Evolutionary conservation across 2,888 invertebrate species (phyloP), one percentile per base, ranked within the genome.

Genomic region (Leucophora obtusa): DNA sequence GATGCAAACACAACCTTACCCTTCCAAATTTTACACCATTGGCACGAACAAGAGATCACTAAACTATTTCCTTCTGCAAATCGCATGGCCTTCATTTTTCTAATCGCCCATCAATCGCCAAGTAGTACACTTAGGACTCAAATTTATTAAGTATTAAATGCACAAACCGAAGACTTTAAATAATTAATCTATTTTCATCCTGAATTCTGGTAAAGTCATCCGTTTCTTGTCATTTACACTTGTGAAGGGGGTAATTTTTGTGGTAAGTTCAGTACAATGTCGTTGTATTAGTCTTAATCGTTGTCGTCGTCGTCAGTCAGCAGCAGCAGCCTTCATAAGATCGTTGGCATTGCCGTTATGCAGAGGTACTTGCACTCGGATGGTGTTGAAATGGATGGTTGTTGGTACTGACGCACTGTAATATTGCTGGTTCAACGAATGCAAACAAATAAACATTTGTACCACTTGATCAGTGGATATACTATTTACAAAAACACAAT

Each of bases 171-270:
- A 78, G 71, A 76, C 66, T 82, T 82, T 69, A 69, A 73, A 79
- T 83, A 82, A 79, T 83, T 82, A 83, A 84, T 84, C 83, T 84
- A 84, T 84, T 84, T 84, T 82, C 71, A 73, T 84, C 82, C 83
- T 82, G 84, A 79, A 76, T 84, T 83, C 79, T 82, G 73, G 75
- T 79, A 80, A 69, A 73, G 66, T 71, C 77, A 79, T 72, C 60
- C 71, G 79, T 65, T 75, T 63, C 53, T 47, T 53, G 60, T 58
- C 72, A 66, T 69, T 70, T 71, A 50, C 56, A 72, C 73, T 74
- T 75, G 69, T 66, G 50, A 74, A 81, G 80, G 82, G 82, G 79
- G 74, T 73, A 76, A 70, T 66, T 66, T 69, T 70, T 54, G 60
- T 70, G 43, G 38, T 59, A 21, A 69, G 47, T 74, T 66, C 60